Conservation (phyloP, 2,113 vertebrate genomes). For the Megatriorchis doriae region DNA sequence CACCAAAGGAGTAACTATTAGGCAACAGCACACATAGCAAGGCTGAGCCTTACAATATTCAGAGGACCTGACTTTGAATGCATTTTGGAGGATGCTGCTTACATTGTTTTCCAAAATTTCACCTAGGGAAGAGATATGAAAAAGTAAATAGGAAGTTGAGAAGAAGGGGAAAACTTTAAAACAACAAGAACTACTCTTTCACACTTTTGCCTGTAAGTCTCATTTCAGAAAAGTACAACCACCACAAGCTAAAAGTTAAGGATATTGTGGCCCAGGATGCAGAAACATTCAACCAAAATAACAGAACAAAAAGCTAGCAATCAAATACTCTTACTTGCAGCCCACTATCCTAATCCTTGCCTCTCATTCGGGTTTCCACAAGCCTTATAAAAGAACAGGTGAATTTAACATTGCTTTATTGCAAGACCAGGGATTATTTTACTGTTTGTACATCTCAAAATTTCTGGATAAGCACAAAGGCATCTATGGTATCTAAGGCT, state of each 20-base stretch:
- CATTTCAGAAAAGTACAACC: background rate
- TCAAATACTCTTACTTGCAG: background rate
- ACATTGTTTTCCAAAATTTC: background rate
- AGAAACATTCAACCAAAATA: background rate
- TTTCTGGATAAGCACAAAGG: background rate
- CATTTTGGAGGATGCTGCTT: background rate
- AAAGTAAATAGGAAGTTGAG: background rate
- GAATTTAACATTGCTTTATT: background rate
- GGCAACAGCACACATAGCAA: background rate
- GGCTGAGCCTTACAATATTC: background rate
- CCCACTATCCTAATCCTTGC: background rate
- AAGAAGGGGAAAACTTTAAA: background rate
- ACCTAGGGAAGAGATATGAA: background rate
- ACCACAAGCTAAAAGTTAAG: background rate
- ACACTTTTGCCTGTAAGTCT: background rate
- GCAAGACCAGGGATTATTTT: background rate
- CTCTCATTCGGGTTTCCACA: background rate
- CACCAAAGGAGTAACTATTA: background rate
- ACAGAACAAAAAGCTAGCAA: background rate
- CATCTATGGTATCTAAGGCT: background rate
- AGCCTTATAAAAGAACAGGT: background rate
- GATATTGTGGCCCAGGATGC: background rate
- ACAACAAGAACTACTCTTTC: background rate
- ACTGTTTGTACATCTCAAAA: background rate
- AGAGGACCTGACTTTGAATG: background rate